Evolutionary conservation across 1,140 invertebrate genomes (phyloP).

Genomic region (Melanaphis sacchari): DNA sequence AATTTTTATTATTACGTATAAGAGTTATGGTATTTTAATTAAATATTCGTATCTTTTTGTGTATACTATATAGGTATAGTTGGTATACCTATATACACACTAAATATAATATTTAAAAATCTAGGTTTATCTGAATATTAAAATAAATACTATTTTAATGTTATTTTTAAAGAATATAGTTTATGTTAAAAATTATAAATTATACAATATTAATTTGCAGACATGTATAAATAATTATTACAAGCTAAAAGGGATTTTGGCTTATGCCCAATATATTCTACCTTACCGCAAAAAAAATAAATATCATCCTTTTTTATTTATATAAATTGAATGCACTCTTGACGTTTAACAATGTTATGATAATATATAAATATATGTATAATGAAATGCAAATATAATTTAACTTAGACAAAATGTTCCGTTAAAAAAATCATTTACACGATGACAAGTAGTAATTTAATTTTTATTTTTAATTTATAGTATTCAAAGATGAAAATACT

Average conservation of each 20-base stretch:
- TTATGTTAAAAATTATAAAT: not conserved
- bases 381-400: not conserved
- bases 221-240: not conserved
- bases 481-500: constrained; percentile 89
- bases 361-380: not conserved
- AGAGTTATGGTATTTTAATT: not conserved
- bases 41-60: not conserved
- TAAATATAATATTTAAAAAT: not conserved
- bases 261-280: not conserved
- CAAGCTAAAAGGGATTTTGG: not conserved
- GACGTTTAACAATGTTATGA: not conserved
- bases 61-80: too few species aligned
- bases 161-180: not conserved
- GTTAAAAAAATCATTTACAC: not conserved
- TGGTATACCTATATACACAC: too few species aligned
- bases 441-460: not conserved
- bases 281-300: not conserved
- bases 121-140: not conserved
- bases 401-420: not conserved
- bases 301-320: not conserved
- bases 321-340: not conserved
- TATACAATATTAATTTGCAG: not conserved
- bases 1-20: not conserved
- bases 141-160: not conserved
- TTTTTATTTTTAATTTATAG: constrained; percentile 67